Conservation (phyloP, 2,888 invertebrate species). For the Apamea epomidion region DNA sequence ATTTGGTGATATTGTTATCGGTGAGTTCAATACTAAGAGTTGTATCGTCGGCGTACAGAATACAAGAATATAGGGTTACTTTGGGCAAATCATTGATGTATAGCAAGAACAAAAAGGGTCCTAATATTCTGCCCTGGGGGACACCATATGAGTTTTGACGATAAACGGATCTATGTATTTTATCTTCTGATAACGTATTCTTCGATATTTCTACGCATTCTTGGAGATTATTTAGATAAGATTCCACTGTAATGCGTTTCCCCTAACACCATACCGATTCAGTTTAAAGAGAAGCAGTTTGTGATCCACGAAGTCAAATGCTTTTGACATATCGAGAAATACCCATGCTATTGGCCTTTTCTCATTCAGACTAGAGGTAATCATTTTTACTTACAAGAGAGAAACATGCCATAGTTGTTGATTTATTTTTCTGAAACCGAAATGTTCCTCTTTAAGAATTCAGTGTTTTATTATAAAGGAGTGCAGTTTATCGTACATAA, state of each 20-base stretch:
- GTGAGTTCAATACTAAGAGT: no score
- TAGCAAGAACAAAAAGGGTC: neutral
- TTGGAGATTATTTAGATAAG: slow-evolving; percentile 11
- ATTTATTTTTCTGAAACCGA: no score
- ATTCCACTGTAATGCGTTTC: neutral
- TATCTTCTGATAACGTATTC: neutral
- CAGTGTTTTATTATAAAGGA: no score
- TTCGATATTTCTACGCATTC: slow-evolving; percentile 6
- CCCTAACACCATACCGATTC: neutral
- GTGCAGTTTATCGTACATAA: no score
- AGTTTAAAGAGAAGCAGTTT: neutral
- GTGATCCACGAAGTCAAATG: slow-evolving; percentile 14
- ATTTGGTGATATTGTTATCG: no score
- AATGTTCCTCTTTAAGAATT: no score
- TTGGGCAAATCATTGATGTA: no score
- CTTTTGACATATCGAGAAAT: slow-evolving; percentile 20
- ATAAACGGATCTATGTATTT: neutral
- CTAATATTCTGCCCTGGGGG: slow-evolving; percentile 9
- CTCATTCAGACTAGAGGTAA: neutral
- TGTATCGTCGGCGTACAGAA: no score
- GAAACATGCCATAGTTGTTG: neutral
- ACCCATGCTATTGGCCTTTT: slow-evolving; percentile 13
- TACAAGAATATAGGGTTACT: no score
- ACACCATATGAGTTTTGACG: slow-evolving; percentile 4
- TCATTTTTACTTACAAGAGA: neutral